These are phyloP conservation scores for Cyclophora punctaria DNA, from an alignment of 2,888 invertebrate species.

Conservation along the genomic window DNA sequence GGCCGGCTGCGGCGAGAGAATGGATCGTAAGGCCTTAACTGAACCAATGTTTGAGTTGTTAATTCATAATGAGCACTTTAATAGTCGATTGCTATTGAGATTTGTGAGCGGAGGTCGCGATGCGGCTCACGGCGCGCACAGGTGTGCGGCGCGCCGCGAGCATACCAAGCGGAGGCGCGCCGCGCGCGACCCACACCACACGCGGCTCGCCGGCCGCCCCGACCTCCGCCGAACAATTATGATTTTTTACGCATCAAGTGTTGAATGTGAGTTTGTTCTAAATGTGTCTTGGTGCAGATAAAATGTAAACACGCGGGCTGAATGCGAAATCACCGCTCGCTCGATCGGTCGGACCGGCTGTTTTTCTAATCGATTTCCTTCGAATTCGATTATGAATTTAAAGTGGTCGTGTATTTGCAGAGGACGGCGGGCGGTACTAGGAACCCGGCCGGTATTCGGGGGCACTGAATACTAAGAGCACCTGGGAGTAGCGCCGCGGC, in stretches of 20 bases:
- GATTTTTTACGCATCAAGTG: constrained; percentile 31
- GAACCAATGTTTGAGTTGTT: constrained; percentile 8
- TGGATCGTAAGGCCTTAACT: constrained; percentile 17
- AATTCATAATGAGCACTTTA: constrained; percentile 31
- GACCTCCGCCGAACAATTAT: constrained; percentile 27
- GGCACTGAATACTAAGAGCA: constrained; percentile 5
- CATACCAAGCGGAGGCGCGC: constrained; percentile 30
- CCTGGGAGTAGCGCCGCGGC: neutral
- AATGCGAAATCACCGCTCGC: constrained; percentile 32
- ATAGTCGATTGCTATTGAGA: constrained; percentile 21
- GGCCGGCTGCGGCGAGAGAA: constrained; percentile 7
- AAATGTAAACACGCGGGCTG: constrained; percentile 37
- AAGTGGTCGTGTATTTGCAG: constrained; percentile 16
- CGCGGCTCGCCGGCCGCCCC: constrained; percentile 5
- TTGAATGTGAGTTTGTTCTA: constrained; percentile 31
- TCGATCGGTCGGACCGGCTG: constrained; percentile 19
- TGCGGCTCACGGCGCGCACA: constrained; percentile 48
- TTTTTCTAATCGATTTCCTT: constrained; percentile 32
- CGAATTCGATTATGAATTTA: constrained; percentile 31
- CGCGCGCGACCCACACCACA: constrained; percentile 1
- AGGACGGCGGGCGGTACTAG: constrained; percentile 2
- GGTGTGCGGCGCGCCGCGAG: constrained; percentile 54
- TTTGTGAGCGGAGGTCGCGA: constrained; percentile 10
- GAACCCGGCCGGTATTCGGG: neutral
- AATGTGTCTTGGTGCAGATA: constrained; percentile 38